Evolutionary conservation across 2,797 vertebrate genomes (phyloP).

Genomic region (Bradypus variegatus): DNA sequence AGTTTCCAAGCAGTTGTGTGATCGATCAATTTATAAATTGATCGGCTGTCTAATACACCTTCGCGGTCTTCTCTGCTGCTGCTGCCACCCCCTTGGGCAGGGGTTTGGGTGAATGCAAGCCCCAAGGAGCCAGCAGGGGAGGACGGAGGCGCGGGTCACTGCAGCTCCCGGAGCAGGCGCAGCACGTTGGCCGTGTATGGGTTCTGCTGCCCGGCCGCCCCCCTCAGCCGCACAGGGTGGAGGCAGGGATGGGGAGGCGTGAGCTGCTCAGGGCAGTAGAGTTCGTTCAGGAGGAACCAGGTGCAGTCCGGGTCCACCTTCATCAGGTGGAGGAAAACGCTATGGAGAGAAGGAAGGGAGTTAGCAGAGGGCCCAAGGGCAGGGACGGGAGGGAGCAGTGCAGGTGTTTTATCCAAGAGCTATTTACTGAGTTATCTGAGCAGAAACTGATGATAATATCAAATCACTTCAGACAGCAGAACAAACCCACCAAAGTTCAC

Average conservation of each 20-base stretch:
- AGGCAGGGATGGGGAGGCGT: constrained; percentile 78
- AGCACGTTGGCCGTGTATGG: constrained; percentile 81
- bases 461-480: neutral
- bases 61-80: neutral
- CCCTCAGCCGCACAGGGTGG: constrained; percentile 69
- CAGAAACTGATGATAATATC: neutral
- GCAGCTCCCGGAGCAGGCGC: constrained; percentile 74
- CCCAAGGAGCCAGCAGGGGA: neutral
- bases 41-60: constrained; percentile 40
- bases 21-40: constrained; percentile 56
- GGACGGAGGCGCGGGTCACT: neutral
- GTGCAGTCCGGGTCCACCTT: constrained; percentile 82
- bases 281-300: constrained; percentile 85
- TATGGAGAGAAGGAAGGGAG: constrained; percentile 58
- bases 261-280: constrained; percentile 77
- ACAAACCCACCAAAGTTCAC: neutral
- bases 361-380: neutral
- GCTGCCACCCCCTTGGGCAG: neutral
- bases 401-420: neutral
- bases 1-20: constrained; percentile 58
- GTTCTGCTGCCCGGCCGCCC: constrained; percentile 68
- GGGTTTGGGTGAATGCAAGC: neutral
- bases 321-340: constrained; percentile 86
- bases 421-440: neutral
- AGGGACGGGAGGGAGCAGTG: neutral